Percentiles rank a stretch among this genome's conserved stretches.
Conservation (phyloP, 2,797 vertebrate species). For the Alcedo atthis region DNA sequence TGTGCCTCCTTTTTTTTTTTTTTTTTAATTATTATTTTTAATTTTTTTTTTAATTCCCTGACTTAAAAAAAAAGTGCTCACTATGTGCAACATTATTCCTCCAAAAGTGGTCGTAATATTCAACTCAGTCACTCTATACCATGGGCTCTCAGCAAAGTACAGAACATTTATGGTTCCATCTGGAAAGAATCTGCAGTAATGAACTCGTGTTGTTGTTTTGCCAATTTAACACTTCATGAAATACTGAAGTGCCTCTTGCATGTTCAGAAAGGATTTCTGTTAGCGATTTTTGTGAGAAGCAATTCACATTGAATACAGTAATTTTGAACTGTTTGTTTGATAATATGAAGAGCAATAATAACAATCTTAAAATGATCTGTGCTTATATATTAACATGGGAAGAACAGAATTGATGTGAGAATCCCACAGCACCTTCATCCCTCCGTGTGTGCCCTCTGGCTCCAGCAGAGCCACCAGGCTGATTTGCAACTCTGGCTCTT, state of each 20-base stretch:
- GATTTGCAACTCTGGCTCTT: background rate
- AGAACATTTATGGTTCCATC: constrained; percentile 50
- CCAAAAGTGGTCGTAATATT: background rate
- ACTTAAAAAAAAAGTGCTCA: background rate
- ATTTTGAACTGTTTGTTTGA: constrained; percentile 63
- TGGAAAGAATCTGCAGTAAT: constrained; percentile 64
- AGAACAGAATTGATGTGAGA: background rate
- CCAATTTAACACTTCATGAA: constrained; percentile 73
- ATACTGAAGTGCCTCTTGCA: constrained; percentile 70
- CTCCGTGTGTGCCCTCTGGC: background rate
- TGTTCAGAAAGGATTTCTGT: constrained; percentile 58
- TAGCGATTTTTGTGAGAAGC: constrained; percentile 43
- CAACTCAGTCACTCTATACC: background rate
- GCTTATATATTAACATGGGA: background rate
- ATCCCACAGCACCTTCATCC: background rate
- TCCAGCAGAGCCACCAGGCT: background rate
- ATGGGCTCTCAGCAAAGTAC: background rate
- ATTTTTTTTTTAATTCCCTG: background rate
- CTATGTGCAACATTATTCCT: background rate
- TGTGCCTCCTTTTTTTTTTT: background rate
- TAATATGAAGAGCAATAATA: constrained; percentile 59
- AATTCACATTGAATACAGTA: constrained; percentile 57
- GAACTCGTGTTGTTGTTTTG: constrained; percentile 62
- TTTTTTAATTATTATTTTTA: background rate
- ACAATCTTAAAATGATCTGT: constrained; percentile 11